Evolutionary conservation across 1,140 invertebrate genomes (phyloP).

Genomic region (Tetragonula clypearis): DNA sequence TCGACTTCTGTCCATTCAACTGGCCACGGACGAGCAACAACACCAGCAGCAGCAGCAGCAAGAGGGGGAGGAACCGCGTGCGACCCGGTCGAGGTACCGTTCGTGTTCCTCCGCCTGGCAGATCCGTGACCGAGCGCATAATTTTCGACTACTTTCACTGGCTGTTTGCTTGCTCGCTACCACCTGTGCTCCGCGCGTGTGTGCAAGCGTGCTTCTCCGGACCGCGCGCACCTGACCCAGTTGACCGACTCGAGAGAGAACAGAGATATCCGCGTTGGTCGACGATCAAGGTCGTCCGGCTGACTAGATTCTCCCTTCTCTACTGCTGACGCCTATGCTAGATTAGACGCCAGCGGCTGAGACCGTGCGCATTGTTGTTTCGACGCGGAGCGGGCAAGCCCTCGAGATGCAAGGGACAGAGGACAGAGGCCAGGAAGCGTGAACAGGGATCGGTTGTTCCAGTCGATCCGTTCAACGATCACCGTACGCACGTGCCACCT

Average conservation of each 20-base stretch:
- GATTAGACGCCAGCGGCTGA: too few species aligned
- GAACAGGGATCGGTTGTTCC: too few species aligned
- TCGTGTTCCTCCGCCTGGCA: constrained; percentile 35
- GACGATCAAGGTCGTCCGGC: constrained; percentile 60
- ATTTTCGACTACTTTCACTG: constrained; percentile 65
- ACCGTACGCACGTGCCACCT: too few species aligned
- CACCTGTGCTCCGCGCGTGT: not conserved
- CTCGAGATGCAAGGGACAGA: not conserved
- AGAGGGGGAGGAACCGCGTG: not conserved
- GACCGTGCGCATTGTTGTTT: too few species aligned
- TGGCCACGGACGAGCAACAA: not conserved
- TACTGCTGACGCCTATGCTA: not conserved
- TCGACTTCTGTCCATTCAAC: constrained; percentile 58
- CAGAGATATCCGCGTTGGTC: constrained; percentile 56
- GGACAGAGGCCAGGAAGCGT: too few species aligned
- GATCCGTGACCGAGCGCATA: constrained; percentile 56
- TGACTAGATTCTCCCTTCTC: constrained; percentile 25
- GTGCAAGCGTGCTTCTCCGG: not conserved
- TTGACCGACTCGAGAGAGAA: constrained; percentile 19
- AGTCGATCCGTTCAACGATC: too few species aligned
- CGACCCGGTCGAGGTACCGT: constrained; percentile 33
- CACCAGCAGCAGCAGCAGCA: too few species aligned
- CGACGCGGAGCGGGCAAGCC: not conserved
- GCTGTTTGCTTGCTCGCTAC: not conserved
- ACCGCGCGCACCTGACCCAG: constrained; percentile 60